A percentile compares a stretch with the other conserved stretches of the same genome.
Conservation (phyloP, 2,113 vertebrate genomes). For the Glaucidium brasilianum region DNA sequence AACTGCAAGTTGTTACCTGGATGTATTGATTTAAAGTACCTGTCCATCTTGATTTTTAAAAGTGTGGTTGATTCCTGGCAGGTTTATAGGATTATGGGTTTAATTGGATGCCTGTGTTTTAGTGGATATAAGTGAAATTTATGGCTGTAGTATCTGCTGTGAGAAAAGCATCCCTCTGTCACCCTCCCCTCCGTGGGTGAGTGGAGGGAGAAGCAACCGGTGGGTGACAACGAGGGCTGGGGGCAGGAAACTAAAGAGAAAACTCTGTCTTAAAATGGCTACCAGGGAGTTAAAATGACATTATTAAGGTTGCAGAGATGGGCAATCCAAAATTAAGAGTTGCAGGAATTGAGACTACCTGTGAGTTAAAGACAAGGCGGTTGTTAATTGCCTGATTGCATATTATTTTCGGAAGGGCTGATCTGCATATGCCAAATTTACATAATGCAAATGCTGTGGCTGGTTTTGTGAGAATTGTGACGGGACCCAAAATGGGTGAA, state of each 20-base stretch:
- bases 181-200: not conserved
- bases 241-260: not conserved
- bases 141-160: constrained; percentile 44
- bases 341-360: constrained; percentile 13
- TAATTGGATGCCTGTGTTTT: constrained; percentile 78
- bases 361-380: constrained; percentile 1
- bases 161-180: constrained; percentile 10
- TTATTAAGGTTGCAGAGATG: not conserved
- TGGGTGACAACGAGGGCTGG: not conserved
- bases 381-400: constrained; percentile 48
- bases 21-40: constrained; percentile 74
- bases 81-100: constrained; percentile 79
- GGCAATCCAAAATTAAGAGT: not conserved
- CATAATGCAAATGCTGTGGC: constrained; percentile 20
- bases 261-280: not conserved
- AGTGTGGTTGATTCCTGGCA: constrained; percentile 72
- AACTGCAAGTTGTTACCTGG: constrained; percentile 63
- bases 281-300: not conserved
- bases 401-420: constrained; percentile 23
- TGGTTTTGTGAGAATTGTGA: not conserved
- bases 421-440: constrained; percentile 52
- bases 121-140: constrained; percentile 74
- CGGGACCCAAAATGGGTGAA: accelerated
- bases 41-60: constrained; percentile 71
- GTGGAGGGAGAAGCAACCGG: not conserved